Percentiles rank a stretch among this genome's conserved stretches.
Conservation (phyloP, 30 jellyfish, hydroid and myxozoan genomes). For the Aurelia coerulea region DNA sequence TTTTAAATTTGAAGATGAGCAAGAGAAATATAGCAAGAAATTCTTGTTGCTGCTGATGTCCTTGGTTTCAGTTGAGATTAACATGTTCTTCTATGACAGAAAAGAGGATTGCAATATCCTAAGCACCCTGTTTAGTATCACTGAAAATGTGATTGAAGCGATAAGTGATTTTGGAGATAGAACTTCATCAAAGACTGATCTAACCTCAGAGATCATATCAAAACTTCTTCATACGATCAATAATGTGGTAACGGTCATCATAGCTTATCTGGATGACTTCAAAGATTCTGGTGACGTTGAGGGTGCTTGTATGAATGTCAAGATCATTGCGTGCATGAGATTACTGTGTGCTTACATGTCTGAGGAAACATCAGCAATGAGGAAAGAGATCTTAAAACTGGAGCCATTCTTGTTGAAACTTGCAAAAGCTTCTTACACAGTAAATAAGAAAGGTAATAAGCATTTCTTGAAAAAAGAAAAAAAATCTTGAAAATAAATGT, state of each 20-base stretch:
- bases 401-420: conserved; percentile 32
- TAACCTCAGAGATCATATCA: neutral
- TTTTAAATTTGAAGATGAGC: neutral
- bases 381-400: conserved; percentile 9
- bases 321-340: conserved; percentile 29
- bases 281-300: neutral
- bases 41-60: conserved; percentile 23
- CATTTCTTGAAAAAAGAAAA: too few species aligned
- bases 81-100: conserved; percentile 5
- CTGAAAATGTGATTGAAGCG: conserved; percentile 26
- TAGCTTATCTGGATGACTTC: conserved; percentile 11
- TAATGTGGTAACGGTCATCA: conserved; percentile 1
- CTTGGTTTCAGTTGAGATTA: conserved; percentile 27
- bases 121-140: conserved; percentile 11
- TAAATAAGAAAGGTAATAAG: neutral
- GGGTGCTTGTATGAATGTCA: conserved; percentile 23
- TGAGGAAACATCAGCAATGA: conserved; percentile 55
- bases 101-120: conserved; percentile 3
- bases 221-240: neutral
- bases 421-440: conserved; percentile 13
- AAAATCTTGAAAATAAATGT: too few species aligned
- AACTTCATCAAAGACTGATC: neutral
- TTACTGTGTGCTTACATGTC: conserved; percentile 40
- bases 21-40: conserved; percentile 4
- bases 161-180: neutral